These are phyloP conservation scores for Tupaia tana DNA, from an alignment of 2,113 vertebrate genomes.

Conservation along the genomic window DNA sequence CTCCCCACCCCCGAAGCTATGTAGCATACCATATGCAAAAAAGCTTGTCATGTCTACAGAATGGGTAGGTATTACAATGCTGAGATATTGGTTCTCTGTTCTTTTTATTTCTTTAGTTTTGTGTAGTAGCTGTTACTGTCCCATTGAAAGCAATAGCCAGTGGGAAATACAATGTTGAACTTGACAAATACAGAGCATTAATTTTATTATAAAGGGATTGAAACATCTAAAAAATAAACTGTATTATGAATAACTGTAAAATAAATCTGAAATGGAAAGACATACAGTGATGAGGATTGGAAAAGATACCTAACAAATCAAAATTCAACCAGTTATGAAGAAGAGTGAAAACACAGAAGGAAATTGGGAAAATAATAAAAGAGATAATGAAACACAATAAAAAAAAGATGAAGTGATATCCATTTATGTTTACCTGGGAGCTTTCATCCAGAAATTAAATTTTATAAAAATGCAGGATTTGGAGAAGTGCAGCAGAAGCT, in stretches of 20 bases:
- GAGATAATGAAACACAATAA: conserved; percentile 65
- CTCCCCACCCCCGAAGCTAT: neutral
- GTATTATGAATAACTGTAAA: conserved; percentile 65
- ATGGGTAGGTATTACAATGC: conserved; percentile 21
- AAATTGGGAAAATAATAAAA: conserved; percentile 73
- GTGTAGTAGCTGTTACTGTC: conserved; percentile 77
- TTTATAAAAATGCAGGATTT: neutral
- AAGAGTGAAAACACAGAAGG: conserved; percentile 63
- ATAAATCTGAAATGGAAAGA: conserved; percentile 75
- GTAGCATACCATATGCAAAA: conserved; percentile 26
- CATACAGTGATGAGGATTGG: conserved; percentile 38
- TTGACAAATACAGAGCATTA: conserved; percentile 66
- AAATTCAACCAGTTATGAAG: conserved; percentile 55
- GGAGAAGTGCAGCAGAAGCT: neutral
- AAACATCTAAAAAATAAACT: conserved; percentile 67
- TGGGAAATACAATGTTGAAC: conserved; percentile 74
- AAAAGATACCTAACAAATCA: conserved; percentile 66
- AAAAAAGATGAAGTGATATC: conserved; percentile 66
- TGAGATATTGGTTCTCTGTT: conserved; percentile 57
- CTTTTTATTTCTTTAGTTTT: conserved; percentile 71
- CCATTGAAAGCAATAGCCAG: conserved; percentile 78
- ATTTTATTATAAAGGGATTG: conserved; percentile 65
- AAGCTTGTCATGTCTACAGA: conserved; percentile 43
- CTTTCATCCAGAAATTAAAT: conserved; percentile 71
- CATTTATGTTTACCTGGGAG: conserved; percentile 72